phyloP scores from a whole-genome alignment of 2,113 vertebrate species.

The Rhadina sibilatrix region DNA sequence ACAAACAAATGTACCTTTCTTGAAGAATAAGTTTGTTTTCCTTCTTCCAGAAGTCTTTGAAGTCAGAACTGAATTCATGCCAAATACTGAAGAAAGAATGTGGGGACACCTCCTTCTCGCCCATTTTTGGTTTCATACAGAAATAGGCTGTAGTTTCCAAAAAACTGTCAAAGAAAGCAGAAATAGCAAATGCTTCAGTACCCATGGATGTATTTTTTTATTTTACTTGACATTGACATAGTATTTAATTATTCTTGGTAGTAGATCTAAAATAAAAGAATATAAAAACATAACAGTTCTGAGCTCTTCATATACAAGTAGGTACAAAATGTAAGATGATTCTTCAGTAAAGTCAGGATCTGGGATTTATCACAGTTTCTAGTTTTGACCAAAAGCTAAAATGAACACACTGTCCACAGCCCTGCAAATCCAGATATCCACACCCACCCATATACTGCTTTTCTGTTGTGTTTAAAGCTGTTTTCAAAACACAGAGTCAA shows the following conservation, averaged over 20 bases:
- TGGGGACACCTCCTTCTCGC: conserved; percentile 93
- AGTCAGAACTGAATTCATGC: conserved; percentile 97
- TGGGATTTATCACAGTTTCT: background rate
- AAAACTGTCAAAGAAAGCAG: conserved; percentile 82
- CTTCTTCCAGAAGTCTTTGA: conserved; percentile 97
- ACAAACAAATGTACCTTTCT: conserved; percentile 84
- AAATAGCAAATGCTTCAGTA: conserved; percentile 29
- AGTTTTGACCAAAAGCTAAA: background rate
- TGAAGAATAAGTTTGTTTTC: conserved; percentile 94
- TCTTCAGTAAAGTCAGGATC: background rate
- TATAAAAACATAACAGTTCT: background rate
- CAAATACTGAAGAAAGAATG: conserved; percentile 92
- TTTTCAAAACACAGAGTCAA: background rate
- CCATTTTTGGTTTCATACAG: conserved; percentile 90
- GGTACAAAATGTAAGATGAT: background rate
- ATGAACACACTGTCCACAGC: background rate
- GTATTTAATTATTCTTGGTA: background rate
- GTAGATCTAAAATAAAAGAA: background rate
- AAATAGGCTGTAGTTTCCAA: conserved; percentile 90
- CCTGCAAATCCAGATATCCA: background rate
- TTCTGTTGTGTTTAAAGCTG: background rate
- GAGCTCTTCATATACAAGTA: background rate
- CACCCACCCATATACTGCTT: background rate
- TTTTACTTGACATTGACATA: background rate
- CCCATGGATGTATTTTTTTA: background rate